Evolutionary conservation across 2,888 invertebrate genomes (phyloP).

Genomic region (Papilio gigon): DNA sequence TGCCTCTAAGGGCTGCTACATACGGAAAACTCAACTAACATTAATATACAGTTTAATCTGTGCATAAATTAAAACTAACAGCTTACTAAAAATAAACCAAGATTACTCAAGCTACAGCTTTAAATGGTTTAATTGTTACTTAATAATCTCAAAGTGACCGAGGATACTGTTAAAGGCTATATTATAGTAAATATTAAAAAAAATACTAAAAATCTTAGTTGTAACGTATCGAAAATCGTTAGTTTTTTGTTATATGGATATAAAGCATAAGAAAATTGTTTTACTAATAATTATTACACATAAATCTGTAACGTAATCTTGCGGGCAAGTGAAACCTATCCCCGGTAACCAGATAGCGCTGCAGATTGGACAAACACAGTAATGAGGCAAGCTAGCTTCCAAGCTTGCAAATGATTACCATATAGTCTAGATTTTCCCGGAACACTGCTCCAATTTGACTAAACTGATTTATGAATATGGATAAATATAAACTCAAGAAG

Average conservation of each 20-base stretch:
- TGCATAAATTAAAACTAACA: no score
- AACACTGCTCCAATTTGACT: background rate
- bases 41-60: no score
- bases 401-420: conserved; percentile 10
- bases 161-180: no score
- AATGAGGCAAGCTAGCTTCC: conserved; percentile 42
- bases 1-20: conserved; percentile 44
- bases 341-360: conserved; percentile 46
- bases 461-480: background rate
- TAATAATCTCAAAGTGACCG: no score
- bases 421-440: background rate
- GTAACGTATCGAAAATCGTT: no score
- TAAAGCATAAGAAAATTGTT: background rate
- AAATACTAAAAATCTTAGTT: no score
- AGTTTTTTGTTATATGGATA: background rate
- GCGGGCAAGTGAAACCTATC: conserved; percentile 42
- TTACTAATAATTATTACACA: background rate
- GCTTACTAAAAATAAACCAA: no score
- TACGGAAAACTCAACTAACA: background rate
- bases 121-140: no score
- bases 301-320: conserved; percentile 33
- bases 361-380: conserved; percentile 48
- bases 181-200: no score
- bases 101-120: no score
- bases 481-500: background rate